A percentile compares a stretch with the other conserved stretches of the same genome.
Conservation (phyloP, 2,113 vertebrate genomes). For the Ictidomys tridecemlineatus region DNA sequence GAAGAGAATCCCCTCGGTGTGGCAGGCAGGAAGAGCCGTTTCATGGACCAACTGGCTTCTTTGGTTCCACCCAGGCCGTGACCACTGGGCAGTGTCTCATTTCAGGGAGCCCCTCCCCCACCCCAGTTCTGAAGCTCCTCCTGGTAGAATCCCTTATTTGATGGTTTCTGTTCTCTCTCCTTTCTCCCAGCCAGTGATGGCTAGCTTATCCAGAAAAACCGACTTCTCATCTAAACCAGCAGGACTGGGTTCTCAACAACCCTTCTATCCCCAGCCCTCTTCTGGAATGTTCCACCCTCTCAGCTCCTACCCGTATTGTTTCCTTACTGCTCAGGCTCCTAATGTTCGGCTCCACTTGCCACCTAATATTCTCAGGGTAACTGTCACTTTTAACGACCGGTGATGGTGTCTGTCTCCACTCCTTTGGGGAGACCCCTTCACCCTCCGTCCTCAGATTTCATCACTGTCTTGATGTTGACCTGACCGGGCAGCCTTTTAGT, state of each 20-base stretch:
- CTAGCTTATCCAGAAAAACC: constrained; percentile 21
- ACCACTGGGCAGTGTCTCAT: neutral
- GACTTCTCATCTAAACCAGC: constrained; percentile 16
- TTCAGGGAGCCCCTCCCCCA: neutral
- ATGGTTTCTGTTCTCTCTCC: neutral
- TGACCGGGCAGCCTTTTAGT: neutral
- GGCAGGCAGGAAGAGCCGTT: constrained; percentile 40
- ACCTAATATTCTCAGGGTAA: neutral
- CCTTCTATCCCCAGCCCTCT: constrained; percentile 26
- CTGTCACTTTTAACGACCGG: neutral
- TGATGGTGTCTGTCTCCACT: neutral
- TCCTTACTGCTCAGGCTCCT: neutral
- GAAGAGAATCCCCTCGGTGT: constrained; percentile 48
- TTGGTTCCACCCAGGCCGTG: neutral
- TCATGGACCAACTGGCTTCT: neutral
- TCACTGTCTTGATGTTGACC: neutral
- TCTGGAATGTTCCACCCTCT: constrained; percentile 34
- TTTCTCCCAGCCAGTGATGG: neutral
- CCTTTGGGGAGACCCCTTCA: neutral
- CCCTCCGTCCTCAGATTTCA: neutral
- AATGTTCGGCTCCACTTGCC: too few species aligned
- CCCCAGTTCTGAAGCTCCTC: neutral
- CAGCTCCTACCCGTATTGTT: neutral
- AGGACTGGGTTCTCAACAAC: constrained; percentile 40
- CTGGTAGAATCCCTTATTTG: neutral